phyloP scores from a whole-genome alignment of 1,140 invertebrate genomes.

The Eulimnadia texana region DNA sequence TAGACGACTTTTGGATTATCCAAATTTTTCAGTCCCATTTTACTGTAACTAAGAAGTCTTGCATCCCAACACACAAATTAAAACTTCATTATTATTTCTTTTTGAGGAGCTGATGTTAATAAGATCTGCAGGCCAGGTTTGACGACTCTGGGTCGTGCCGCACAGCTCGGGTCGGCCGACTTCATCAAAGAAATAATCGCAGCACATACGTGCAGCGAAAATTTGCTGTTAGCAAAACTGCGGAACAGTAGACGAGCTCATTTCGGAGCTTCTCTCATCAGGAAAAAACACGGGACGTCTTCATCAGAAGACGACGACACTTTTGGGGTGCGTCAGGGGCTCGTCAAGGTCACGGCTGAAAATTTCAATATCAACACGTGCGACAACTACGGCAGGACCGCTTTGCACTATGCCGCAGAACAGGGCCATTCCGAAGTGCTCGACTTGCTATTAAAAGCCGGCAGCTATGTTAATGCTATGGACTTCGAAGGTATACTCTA shows the following conservation, averaged over 20 bases:
- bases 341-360: constrained; percentile 24
- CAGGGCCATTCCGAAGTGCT: constrained; percentile 37
- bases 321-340: constrained; percentile 23
- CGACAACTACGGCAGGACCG: constrained; percentile 36
- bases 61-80: not conserved
- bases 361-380: constrained; percentile 34
- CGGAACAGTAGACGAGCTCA: constrained; percentile 25
- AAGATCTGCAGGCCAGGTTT: constrained; percentile 31
- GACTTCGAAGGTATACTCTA: not conserved
- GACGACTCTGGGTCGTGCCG: constrained; percentile 32
- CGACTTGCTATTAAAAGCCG: constrained; percentile 26
- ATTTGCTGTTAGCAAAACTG: not conserved
- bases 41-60: too few relatives aligned
- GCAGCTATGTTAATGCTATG: constrained; percentile 20
- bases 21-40: too few relatives aligned
- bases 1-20: too few relatives aligned
- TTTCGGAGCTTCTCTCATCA: constrained; percentile 18
- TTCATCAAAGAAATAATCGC: constrained; percentile 14
- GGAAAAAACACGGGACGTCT: constrained; percentile 19
- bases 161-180: constrained; percentile 28
- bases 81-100: constrained; percentile 17
- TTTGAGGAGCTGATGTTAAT: constrained; percentile 34
- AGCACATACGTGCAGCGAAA: not conserved
- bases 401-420: constrained; percentile 43
- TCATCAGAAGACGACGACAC: constrained; percentile 22